Percentiles rank a stretch among this genome's conserved stretches.
Conservation (phyloP, 2,888 invertebrate species). For the Lissocephala sabroskyi region DNA sequence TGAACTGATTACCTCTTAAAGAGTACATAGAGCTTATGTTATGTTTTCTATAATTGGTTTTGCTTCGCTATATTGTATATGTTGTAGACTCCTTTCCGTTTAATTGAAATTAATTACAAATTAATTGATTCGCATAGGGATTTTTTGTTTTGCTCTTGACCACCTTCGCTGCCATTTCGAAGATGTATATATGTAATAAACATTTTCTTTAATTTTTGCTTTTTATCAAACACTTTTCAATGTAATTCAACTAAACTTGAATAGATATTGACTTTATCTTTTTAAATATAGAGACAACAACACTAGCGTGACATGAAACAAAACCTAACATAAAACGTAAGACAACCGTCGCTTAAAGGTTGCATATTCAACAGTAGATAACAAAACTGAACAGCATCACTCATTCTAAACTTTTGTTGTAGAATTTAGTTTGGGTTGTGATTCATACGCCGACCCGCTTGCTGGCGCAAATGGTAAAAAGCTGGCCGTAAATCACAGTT, state of each 20-base stretch:
- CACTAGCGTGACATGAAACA: too few species aligned
- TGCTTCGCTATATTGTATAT: conserved; percentile 16
- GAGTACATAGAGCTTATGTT: conserved; percentile 12
- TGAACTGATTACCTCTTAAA: conserved; percentile 8
- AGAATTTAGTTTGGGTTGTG: conserved; percentile 23
- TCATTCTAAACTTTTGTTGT: too few species aligned
- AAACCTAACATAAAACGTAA: too few species aligned
- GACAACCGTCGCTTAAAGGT: too few species aligned
- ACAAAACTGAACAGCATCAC: neutral
- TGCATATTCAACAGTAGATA: neutral
- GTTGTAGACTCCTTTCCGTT: conserved; percentile 27
- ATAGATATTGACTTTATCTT: conserved; percentile 35
- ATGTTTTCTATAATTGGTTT: conserved; percentile 22
- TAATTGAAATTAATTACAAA: conserved; percentile 72
- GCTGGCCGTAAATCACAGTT: conserved; percentile 80
- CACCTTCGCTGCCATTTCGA: conserved; percentile 13
- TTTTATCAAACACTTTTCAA: conserved; percentile 43
- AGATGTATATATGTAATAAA: too few species aligned
- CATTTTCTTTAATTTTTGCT: conserved; percentile 18
- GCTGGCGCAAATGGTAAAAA: conserved; percentile 21
- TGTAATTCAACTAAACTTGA: conserved; percentile 49
- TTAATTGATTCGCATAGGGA: conserved; percentile 73
- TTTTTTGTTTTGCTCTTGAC: conserved; percentile 43
- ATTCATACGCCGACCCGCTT: conserved; percentile 37
- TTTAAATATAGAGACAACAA: conserved; percentile 37